phyloP scores from a whole-genome alignment of 2,113 vertebrate species.

The Gnathonemus longibarbis region DNA sequence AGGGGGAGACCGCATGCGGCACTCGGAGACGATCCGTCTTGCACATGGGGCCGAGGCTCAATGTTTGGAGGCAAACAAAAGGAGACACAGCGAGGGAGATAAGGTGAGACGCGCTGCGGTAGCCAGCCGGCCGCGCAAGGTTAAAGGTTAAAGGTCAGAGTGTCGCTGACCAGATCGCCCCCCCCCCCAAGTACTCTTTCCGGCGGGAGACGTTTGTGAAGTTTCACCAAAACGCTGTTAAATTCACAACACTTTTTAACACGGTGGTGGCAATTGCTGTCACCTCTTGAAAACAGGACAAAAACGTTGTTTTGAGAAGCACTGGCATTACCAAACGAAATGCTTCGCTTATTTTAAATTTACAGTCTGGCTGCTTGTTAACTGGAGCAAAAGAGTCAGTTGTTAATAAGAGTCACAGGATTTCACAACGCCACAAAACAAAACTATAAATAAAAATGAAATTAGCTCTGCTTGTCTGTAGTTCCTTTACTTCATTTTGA shows the following conservation, averaged over 20 bases:
- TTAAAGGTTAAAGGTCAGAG: neutral
- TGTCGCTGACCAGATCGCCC: neutral
- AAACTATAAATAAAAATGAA: neutral
- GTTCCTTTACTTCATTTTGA: neutral
- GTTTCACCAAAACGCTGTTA: neutral
- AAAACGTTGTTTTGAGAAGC: neutral
- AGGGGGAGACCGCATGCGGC: neutral
- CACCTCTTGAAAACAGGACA: neutral
- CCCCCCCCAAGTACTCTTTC: neutral
- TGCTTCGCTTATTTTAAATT: neutral
- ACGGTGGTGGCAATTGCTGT: neutral
- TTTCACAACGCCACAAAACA: neutral
- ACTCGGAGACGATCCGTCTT: neutral
- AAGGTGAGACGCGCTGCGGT: neutral
- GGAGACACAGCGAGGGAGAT: neutral
- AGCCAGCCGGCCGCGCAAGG: neutral
- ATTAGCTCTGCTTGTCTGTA: neutral
- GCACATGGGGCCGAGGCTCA: neutral
- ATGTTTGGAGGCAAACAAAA: neutral
- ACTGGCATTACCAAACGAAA: neutral
- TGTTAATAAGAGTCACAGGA: neutral
- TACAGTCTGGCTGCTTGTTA: neutral
- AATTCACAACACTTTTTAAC: neutral
- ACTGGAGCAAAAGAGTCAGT: neutral
- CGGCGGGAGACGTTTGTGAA: neutral